Conservation (phyloP, 2,113 vertebrate species). For the Heterochromis multidens region DNA sequence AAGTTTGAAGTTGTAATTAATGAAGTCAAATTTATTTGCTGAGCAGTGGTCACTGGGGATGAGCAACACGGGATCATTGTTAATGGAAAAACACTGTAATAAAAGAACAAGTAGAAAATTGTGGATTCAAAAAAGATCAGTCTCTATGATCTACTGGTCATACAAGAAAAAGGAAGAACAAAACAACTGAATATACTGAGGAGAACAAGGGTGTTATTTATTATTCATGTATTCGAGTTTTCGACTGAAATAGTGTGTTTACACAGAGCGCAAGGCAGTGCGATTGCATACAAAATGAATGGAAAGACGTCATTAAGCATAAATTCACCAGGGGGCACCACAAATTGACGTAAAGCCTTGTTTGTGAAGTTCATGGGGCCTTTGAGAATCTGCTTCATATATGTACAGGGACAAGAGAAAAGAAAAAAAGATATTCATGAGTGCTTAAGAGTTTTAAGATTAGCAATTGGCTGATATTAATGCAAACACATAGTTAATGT, state of each 20-base stretch:
- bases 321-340: neutral
- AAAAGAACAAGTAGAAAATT: neutral
- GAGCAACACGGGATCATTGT: neutral
- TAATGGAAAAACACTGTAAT: neutral
- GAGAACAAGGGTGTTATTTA: neutral
- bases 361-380: rapidly evolving
- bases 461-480: neutral
- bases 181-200: neutral
- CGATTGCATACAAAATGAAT: neutral
- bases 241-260: neutral
- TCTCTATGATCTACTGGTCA: neutral
- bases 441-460: neutral
- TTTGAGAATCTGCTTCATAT: neutral
- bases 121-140: neutral
- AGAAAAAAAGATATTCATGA: no score
- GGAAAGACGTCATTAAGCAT: neutral
- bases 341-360: neutral
- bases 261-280: neutral
- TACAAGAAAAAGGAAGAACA: neutral
- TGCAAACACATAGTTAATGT: rapidly evolving
- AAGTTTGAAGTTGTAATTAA: neutral
- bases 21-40: neutral
- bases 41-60: neutral
- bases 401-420: neutral
- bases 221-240: neutral